Conservation (phyloP, 2,113 vertebrate genomes). For the Chaetodon auriga region DNA sequence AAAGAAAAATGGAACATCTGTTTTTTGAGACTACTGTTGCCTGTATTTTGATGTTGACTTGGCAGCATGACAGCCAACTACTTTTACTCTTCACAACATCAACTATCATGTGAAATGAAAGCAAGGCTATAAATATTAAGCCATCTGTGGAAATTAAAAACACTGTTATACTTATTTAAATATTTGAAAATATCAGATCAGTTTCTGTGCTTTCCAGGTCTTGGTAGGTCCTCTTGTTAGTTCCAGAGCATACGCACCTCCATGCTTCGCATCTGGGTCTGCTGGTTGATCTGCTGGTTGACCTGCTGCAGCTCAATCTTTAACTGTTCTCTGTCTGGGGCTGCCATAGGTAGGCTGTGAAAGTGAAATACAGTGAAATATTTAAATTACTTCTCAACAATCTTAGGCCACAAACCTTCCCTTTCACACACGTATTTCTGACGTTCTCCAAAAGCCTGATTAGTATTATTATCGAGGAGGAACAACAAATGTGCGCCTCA, state of each 20-base stretch:
- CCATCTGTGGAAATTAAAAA: background rate
- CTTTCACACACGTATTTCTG: background rate
- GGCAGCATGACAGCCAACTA: background rate
- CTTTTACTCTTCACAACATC: background rate
- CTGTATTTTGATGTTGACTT: background rate
- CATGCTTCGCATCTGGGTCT: conserved; percentile 92
- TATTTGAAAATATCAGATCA: background rate
- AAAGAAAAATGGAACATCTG: background rate
- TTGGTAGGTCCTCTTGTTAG: background rate
- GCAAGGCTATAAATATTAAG: background rate
- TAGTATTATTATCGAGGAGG: background rate
- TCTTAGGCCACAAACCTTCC: background rate
- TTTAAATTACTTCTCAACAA: background rate
- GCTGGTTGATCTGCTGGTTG: conserved; percentile 97
- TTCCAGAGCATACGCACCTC: conserved; percentile 84
- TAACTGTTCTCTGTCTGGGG: conserved; percentile 92
- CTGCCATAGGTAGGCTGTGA: conserved; percentile 86
- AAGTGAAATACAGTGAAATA: background rate
- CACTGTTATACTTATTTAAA: background rate
- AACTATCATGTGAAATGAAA: background rate
- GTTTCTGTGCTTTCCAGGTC: background rate
- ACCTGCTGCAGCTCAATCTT: conserved; percentile 97
- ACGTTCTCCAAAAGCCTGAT: background rate
- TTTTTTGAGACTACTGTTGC: background rate
- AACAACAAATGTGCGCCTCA: conserved; percentile 61